Evolutionary conservation across 2,888 invertebrate species (phyloP).

Genomic region (Sminthurides aquaticus): DNA sequence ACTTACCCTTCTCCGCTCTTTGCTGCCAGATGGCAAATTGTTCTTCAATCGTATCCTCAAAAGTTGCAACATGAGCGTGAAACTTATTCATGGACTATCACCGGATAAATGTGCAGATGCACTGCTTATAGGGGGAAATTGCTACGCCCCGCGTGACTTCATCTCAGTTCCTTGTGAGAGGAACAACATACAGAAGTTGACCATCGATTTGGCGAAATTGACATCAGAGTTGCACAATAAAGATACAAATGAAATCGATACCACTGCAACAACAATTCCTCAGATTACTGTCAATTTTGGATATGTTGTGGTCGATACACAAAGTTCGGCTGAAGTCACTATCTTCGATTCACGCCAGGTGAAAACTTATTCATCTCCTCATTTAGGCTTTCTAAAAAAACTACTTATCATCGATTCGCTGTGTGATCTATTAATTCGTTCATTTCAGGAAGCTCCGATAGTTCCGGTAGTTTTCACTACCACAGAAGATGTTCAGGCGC

Average conservation of each 20-base stretch:
- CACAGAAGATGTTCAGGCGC: background rate
- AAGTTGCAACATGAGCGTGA: background rate
- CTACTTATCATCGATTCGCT: background rate
- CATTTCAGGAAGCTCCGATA: background rate
- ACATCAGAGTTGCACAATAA: background rate
- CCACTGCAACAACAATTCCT: background rate
- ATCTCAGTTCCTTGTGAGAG: background rate
- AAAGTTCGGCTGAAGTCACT: background rate
- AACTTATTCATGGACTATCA: background rate
- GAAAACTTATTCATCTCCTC: background rate
- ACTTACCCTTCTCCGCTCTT: too few relatives aligned
- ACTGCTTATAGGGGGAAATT: background rate
- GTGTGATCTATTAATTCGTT: background rate
- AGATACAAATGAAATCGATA: background rate
- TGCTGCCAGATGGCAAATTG: too few relatives aligned
- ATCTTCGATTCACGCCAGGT: background rate
- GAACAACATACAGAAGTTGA: background rate
- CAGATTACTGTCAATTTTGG: background rate
- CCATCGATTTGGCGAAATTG: background rate
- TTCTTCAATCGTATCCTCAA: too few relatives aligned
- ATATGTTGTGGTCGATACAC: background rate
- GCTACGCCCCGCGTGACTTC: background rate
- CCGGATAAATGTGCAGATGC: background rate
- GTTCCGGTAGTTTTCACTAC: background rate
- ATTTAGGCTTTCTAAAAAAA: background rate